Percentiles rank a stretch among this genome's conserved stretches.
Evolutionary conservation across 2,888 invertebrate genomes (phyloP).

Genomic region (Sphinx pinastri): DNA sequence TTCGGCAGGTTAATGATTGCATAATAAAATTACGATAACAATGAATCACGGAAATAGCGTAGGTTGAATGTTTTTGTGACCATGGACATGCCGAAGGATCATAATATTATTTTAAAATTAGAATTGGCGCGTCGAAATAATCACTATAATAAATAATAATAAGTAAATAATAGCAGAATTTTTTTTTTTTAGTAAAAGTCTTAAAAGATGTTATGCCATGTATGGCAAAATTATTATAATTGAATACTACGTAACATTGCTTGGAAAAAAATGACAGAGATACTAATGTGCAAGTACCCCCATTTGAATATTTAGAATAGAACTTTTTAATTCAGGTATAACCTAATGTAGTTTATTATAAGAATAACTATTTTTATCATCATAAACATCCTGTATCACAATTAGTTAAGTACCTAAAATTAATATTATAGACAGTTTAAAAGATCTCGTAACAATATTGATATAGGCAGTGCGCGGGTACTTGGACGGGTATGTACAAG

Average conservation of each 20-base stretch:
- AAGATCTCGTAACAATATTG: not conserved
- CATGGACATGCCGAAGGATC: constrained; percentile 29
- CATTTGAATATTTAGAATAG: too few species aligned
- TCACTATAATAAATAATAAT: not conserved
- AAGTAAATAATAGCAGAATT: not conserved
- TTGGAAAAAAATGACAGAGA: too few species aligned
- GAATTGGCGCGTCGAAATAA: not conserved
- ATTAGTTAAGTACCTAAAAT: not conserved
- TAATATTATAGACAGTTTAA: not conserved
- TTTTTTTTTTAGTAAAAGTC: too few species aligned
- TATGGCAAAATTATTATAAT: too few species aligned
- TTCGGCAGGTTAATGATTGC: constrained; percentile 5
- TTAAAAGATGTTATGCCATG: too few species aligned
- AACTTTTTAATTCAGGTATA: too few species aligned
- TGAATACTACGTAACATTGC: too few species aligned
- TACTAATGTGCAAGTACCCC: too few species aligned
- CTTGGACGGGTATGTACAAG: constrained; percentile 1
- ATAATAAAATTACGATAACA: constrained; percentile 3
- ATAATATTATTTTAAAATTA: constrained; percentile 13
- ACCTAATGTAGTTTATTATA: too few species aligned
- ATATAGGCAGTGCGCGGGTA: not conserved
- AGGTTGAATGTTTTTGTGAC: constrained; percentile 17
- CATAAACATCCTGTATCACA: too few species aligned
- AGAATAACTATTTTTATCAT: too few species aligned
- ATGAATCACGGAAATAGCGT: constrained; percentile 18